Evolutionary conservation across 2,113 vertebrate genomes (phyloP).

Genomic region (Dolichotis patagonum): DNA sequence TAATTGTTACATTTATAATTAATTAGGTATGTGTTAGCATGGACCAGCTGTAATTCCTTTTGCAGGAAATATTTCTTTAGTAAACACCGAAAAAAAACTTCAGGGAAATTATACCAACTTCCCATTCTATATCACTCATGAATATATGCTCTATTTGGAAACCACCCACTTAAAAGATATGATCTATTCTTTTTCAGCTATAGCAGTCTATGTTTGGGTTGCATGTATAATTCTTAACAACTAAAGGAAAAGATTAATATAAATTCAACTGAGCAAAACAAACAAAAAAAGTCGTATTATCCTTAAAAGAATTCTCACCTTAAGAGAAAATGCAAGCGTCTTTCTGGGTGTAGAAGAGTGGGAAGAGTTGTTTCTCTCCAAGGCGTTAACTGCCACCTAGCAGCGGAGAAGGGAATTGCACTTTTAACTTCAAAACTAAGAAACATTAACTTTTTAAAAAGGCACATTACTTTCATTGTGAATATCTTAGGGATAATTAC

Average conservation of each 20-base stretch:
- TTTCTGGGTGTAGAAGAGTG: not conserved
- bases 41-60: slow-evolving; percentile 50
- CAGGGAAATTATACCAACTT: slow-evolving; percentile 68
- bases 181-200: slow-evolving; percentile 58
- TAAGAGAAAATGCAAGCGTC: slow-evolving; percentile 70
- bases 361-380: not conserved
- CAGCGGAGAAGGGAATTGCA: slow-evolving; percentile 59
- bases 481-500: slow-evolving; percentile 30
- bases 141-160: slow-evolving; percentile 70
- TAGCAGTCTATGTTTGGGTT: slow-evolving; percentile 56
- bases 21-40: not conserved
- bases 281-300: slow-evolving; percentile 64
- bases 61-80: slow-evolving; percentile 60
- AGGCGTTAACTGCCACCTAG: slow-evolving; percentile 76
- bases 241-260: slow-evolving; percentile 76
- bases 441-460: not conserved
- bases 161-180: slow-evolving; percentile 58
- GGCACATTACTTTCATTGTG: slow-evolving; percentile 20
- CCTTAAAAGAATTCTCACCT: slow-evolving; percentile 70
- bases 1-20: slow-evolving; percentile 52
- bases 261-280: slow-evolving; percentile 74
- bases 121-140: slow-evolving; percentile 60
- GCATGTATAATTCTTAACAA: slow-evolving; percentile 77
- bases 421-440: slow-evolving; percentile 11
- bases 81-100: slow-evolving; percentile 53